Conservation (phyloP, 37 sponge, comb jelly and placozoan genomes). For the Hormiphora californensis region DNA sequence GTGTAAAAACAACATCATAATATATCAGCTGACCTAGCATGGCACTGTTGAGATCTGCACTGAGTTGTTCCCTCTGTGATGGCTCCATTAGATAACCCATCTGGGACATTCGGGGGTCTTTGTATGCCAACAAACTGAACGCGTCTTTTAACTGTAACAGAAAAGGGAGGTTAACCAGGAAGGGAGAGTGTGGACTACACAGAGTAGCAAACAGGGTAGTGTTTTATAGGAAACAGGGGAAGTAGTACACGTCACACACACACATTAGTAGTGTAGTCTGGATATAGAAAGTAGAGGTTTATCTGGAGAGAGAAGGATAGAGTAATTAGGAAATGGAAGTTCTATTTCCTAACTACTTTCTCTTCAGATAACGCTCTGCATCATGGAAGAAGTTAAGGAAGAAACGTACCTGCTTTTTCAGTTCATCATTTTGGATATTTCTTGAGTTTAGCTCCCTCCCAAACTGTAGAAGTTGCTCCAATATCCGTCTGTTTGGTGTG, state of each 20-base stretch:
- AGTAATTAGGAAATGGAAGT: too few species aligned
- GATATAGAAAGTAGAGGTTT: too few species aligned
- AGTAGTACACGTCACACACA: too few species aligned
- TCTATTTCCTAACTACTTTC: too few species aligned
- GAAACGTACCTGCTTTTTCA: conserved; percentile 32
- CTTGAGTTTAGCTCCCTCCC: conserved; percentile 23
- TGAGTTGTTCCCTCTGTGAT: conserved; percentile 73
- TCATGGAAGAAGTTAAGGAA: background rate
- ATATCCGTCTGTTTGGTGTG: background rate
- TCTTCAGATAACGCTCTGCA: too few species aligned
- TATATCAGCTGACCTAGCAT: conserved; percentile 69
- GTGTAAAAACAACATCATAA: too few species aligned
- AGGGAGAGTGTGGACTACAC: too few species aligned
- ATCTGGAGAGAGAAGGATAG: too few species aligned
- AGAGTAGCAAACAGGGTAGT: too few species aligned
- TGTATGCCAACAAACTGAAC: conserved; percentile 88
- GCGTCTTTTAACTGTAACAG: conserved; percentile 71
- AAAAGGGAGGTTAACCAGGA: too few species aligned
- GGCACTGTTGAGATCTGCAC: conserved; percentile 79
- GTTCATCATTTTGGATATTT: conserved; percentile 24
- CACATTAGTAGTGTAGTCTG: too few species aligned
- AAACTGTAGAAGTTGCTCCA: conserved; percentile 39
- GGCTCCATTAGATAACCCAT: conserved; percentile 76
- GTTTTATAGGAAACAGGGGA: too few species aligned
- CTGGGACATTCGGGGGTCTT: conserved; percentile 77